Conservation (phyloP, 92 coral and sea anemone genomes). For the Phenganax subtilis region DNA sequence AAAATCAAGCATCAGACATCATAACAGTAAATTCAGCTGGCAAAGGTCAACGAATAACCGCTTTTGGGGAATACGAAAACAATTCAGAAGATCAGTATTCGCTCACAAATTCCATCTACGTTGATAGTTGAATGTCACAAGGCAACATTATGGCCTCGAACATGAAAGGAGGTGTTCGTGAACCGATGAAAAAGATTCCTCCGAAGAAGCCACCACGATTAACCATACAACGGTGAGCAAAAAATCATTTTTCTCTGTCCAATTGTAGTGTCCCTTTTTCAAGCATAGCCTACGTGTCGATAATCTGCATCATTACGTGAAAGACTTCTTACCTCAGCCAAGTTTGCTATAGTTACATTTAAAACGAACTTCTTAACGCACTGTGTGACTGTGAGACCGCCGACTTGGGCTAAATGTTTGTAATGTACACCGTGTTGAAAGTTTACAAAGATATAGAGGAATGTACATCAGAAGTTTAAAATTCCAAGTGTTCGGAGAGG, state of each 20-base stretch:
- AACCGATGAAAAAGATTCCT: conserved; percentile 20
- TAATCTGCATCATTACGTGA: neutral
- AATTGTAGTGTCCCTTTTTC: neutral
- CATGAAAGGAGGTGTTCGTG: neutral
- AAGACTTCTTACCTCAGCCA: neutral
- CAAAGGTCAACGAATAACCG: neutral
- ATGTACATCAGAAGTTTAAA: neutral
- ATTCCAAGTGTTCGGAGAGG: neutral
- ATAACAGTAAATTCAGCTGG: neutral
- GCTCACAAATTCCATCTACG: neutral
- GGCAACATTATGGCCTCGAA: conserved; percentile 22
- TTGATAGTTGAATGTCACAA: neutral
- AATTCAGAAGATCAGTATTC: neutral
- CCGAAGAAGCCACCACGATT: conserved; percentile 40
- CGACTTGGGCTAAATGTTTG: neutral
- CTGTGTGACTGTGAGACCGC: neutral
- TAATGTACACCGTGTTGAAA: neutral
- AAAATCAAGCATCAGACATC: neutral
- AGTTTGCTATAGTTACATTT: neutral
- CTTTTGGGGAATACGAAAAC: neutral
- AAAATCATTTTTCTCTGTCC: neutral
- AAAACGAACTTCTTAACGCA: neutral
- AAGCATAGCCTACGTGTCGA: neutral
- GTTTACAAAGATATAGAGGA: neutral
- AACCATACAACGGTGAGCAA: conserved; percentile 15